phyloP scores from a whole-genome alignment of 37 sponge, comb jelly and placozoan species.

The Cliona cf. orientalis region DNA sequence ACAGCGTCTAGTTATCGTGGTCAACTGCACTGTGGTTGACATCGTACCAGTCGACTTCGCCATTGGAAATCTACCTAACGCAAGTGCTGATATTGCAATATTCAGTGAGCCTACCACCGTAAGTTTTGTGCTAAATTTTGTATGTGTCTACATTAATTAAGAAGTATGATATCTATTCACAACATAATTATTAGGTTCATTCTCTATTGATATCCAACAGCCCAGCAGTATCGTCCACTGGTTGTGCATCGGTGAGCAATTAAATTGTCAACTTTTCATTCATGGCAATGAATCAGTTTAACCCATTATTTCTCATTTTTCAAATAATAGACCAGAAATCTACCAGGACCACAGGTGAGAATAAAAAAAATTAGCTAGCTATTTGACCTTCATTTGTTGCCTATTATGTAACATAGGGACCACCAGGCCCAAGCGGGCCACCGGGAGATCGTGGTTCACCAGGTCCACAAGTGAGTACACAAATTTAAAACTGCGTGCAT shows the following conservation, averaged over 20 bases:
- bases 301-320: background rate
- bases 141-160: background rate
- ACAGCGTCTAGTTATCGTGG: background rate
- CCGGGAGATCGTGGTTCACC: background rate
- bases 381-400: too few species aligned
- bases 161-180: background rate
- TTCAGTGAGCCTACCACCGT: background rate
- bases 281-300: too few species aligned
- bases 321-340: background rate
- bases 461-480: background rate
- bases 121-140: background rate
- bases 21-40: background rate
- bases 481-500: background rate
- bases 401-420: background rate
- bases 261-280: background rate
- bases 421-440: background rate
- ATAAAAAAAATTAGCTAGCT: too few species aligned
- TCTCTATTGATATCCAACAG: background rate
- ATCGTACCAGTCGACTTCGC: background rate
- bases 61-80: background rate
- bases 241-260: background rate
- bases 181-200: background rate
- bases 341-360: background rate
- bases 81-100: background rate
- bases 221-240: background rate